Base-by-base conservation (phyloP, 30 jellyfish, hydroid and myxozoan genomes). In the Turritopsis rubra region DNA sequence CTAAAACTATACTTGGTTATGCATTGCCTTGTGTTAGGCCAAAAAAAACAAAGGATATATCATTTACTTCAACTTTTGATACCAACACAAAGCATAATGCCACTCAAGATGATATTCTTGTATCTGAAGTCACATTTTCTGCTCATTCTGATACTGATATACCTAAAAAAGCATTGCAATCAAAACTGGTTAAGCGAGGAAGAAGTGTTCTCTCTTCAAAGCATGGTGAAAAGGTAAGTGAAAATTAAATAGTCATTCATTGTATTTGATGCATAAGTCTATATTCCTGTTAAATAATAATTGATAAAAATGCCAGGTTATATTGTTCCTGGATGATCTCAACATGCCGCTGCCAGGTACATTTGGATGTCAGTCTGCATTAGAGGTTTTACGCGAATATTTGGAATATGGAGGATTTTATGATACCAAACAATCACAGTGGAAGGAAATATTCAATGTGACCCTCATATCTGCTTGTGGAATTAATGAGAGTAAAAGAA, bases 351-450 rank as follows among this genome's bases (percentile, higher is more conserved):
- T 80, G 60, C 91, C 96, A 20, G 96, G 84, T 28, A 74, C 81
- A n/a, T 83, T 70, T 52, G 95, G 95, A 18, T 89, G 96, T 1
- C 96, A 91, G 81, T 93, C 96, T 19, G 91, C 97, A 22, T 53
- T 91, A 31, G 97, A 91, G 66, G 78, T 87, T 70, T 81, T 91
- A 54, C 70, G 97, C 20, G 89, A 91, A 21, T 83, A 85, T 68
- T 88, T 91, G 9, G 95, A 82, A 23, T 23, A 81, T 28, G 87
- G 91, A 16, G 96, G 96, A 27, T 86, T 79, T 72, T 81, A 74
- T 65, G 96, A 91, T 31, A 76, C 94, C n/a, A 75, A 79, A 73
- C 84, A 84, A 52, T n/a, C 83, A 75, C 77, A 66, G 20, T 87
- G 96, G 96, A 87, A 83, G 26, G 86, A 83, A 19, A 84, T 91